Evolutionary conservation across 2,113 vertebrate genomes (phyloP).

Genomic region (Brachypteracias leptosomus): DNA sequence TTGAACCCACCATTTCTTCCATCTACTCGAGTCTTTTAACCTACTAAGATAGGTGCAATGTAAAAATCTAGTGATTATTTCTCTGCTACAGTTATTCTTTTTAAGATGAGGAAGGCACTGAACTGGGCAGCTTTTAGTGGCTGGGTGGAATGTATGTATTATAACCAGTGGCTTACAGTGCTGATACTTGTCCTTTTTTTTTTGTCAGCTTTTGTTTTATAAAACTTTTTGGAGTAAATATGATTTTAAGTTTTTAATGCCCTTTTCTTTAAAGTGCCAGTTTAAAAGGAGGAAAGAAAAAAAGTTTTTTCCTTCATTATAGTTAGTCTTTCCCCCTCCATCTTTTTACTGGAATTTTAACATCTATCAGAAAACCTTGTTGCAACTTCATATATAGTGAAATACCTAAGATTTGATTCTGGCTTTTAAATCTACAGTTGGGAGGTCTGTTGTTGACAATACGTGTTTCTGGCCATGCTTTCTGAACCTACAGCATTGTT

Average conservation of each 20-base stretch:
- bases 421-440: not conserved
- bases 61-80: not conserved
- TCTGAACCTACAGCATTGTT: not conserved
- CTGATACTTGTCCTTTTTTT: not conserved
- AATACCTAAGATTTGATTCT: not conserved
- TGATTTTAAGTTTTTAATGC: not conserved
- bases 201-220: not conserved
- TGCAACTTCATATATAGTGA: not conserved
- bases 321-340: not conserved
- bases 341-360: not conserved
- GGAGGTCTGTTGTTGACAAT: not conserved
- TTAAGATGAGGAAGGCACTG: not conserved
- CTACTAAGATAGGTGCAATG: not conserved
- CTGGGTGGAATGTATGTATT: not conserved
- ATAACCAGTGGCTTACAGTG: not conserved
- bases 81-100: not conserved
- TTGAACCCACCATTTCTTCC: not conserved
- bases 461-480: rapidly evolving
- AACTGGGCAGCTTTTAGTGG: not conserved
- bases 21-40: not conserved
- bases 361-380: not conserved
- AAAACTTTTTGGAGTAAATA: not conserved
- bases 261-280: not conserved
- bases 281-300: not conserved
- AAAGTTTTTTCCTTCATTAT: not conserved